Evolutionary conservation across 2,113 vertebrate genomes (phyloP).

Genomic region (Poeciliopsis turrubarensis): DNA sequence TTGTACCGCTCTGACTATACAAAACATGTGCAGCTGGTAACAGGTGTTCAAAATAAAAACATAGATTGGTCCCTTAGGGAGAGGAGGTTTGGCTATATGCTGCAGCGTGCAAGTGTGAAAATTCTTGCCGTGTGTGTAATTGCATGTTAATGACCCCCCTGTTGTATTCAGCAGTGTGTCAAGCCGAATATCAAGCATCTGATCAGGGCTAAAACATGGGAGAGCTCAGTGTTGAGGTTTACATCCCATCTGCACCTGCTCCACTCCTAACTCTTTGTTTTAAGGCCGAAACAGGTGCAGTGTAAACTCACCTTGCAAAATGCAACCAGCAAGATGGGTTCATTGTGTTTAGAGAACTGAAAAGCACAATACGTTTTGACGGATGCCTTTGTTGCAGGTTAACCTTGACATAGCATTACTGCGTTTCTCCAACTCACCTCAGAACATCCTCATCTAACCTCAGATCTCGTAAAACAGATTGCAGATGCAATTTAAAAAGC

Average conservation of each 20-base stretch:
- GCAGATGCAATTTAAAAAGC: not conserved
- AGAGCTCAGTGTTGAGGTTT: slow-evolving; percentile 38
- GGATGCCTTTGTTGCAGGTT: not conserved
- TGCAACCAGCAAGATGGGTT: slow-evolving; percentile 51
- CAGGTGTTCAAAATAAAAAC: slow-evolving; percentile 68
- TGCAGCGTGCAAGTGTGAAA: slow-evolving; percentile 29
- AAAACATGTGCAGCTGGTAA: slow-evolving; percentile 42
- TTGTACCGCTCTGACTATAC: slow-evolving; percentile 4
- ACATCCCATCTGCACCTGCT: slow-evolving; percentile 50
- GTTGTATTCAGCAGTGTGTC: slow-evolving; percentile 49
- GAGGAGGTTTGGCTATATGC: slow-evolving; percentile 32
- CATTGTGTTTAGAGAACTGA: slow-evolving; percentile 30
- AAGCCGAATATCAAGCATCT: slow-evolving; percentile 34
- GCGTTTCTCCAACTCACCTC: not conserved
- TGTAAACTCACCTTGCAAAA: slow-evolving; percentile 65
- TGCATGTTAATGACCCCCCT: slow-evolving; percentile 65
- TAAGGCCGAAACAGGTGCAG: slow-evolving; percentile 60
- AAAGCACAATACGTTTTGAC: not conserved
- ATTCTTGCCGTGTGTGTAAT: slow-evolving; percentile 48
- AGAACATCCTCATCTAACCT: not conserved
- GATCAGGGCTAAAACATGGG: slow-evolving; percentile 37
- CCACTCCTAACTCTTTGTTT: slow-evolving; percentile 37
- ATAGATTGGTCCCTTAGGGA: slow-evolving; percentile 68
- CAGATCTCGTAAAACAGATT: not conserved
- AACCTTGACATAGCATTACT: not conserved